Conservation (phyloP, 2,113 vertebrate genomes). For the Thunnus thynnus region DNA sequence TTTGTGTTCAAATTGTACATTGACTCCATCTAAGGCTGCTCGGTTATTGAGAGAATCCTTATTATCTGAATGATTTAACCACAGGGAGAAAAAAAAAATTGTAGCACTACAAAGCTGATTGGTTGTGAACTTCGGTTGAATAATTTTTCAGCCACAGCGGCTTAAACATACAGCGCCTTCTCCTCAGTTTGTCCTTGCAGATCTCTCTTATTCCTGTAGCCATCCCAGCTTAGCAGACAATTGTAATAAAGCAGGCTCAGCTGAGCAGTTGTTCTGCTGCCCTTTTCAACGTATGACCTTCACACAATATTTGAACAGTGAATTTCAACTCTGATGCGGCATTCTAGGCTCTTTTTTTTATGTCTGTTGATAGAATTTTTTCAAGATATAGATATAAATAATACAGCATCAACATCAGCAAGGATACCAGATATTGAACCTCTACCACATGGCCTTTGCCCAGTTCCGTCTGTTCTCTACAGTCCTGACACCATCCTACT, state of each 20-base stretch:
- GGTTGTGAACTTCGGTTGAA: slow-evolving; percentile 45
- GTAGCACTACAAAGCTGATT: slow-evolving; percentile 22
- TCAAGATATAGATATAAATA: slow-evolving; percentile 29
- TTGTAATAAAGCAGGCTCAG: slow-evolving; percentile 18
- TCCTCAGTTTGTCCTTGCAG: slow-evolving; percentile 48
- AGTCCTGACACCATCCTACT: slow-evolving; percentile 18
- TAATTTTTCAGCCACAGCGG: slow-evolving; percentile 38
- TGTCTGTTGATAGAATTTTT: background rate
- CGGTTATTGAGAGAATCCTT: slow-evolving; percentile 55
- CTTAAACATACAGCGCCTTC: slow-evolving; percentile 29
- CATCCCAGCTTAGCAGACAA: slow-evolving; percentile 6
- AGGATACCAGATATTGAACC: background rate
- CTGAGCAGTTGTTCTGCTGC: slow-evolving; percentile 14
- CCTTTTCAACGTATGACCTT: slow-evolving; percentile 37
- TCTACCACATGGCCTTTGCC: slow-evolving; percentile 12
- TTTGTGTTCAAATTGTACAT: slow-evolving; percentile 65
- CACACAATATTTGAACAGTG: background rate
- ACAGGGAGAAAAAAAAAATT: background rate
- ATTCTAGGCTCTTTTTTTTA: background rate
- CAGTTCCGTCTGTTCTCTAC: background rate
- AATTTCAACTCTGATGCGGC: background rate
- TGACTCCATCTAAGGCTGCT: slow-evolving; percentile 52
- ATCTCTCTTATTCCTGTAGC: slow-evolving; percentile 33
- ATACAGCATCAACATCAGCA: slow-evolving; percentile 12
- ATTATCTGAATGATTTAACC: slow-evolving; percentile 59